Evolutionary conservation across 2,797 vertebrate species (phyloP).

Genomic region (Acridotheres tristis): DNA sequence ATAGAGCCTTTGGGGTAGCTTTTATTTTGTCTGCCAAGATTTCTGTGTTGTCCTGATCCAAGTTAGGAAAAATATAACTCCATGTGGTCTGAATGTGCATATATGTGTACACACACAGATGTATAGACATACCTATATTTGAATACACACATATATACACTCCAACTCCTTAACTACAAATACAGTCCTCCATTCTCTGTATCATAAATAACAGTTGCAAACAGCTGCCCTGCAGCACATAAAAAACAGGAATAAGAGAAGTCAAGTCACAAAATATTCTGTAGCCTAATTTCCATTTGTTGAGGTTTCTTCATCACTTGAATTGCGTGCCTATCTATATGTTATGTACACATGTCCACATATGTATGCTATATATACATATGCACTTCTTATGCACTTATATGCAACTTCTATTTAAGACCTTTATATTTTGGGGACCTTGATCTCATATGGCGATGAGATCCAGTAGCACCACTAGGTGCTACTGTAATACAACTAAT

Average conservation of each 20-base stretch:
- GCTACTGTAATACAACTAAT: slow-evolving; percentile 71
- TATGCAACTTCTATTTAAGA: background rate
- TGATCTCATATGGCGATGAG: slow-evolving; percentile 22
- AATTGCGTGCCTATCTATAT: background rate
- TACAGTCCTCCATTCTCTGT: background rate
- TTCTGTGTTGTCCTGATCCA: background rate
- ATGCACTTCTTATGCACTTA: background rate
- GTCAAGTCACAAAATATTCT: background rate
- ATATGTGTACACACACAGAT: background rate
- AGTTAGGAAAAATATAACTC: background rate
- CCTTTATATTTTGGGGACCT: background rate
- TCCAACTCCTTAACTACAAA: background rate
- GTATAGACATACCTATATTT: too few species aligned
- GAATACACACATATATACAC: background rate
- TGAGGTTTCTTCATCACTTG: background rate
- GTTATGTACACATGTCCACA: rapidly evolving
- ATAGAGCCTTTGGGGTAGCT: background rate
- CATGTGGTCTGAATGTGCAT: background rate
- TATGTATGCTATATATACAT: rapidly evolving
- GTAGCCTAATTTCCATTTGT: background rate
- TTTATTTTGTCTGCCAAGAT: slow-evolving; percentile 7
- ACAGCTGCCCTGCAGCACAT: background rate
- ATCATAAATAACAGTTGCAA: background rate
- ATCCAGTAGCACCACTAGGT: slow-evolving; percentile 64
- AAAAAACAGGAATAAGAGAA: background rate